Conservation (phyloP, 2,113 vertebrate species). For the Tamias sibiricus region DNA sequence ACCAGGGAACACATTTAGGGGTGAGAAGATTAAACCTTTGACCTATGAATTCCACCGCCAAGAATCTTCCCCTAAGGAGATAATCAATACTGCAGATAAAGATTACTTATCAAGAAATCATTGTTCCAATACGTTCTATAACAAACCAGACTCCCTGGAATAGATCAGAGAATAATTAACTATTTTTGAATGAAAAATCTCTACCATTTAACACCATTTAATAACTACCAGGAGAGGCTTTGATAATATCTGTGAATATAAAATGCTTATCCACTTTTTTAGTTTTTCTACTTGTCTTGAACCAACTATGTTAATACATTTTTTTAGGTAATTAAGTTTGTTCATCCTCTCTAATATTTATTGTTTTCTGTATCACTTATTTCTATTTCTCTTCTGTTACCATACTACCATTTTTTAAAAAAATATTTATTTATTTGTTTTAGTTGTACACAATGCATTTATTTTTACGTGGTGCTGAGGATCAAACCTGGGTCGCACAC, state of each 20-base stretch:
- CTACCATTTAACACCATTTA: not conserved
- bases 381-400: not conserved
- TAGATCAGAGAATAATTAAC: conserved; percentile 4
- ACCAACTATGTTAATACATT: not conserved
- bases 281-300: not conserved
- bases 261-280: not conserved
- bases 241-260: not conserved
- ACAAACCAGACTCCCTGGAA: not conserved
- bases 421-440: too few species aligned
- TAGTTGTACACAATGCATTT: too few species aligned
- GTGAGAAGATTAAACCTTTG: not conserved
- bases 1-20: not conserved
- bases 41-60: not conserved
- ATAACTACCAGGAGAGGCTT: not conserved
- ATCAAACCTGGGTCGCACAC: too few species aligned
- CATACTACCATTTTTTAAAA: too few species aligned
- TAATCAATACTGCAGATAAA: not conserved
- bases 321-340: not conserved
- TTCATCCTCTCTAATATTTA: not conserved
- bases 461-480: too few species aligned
- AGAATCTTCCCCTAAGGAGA: not conserved
- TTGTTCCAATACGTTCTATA: not conserved
- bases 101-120: not conserved
- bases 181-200: not conserved
- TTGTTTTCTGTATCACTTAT: not conserved